Conservation (phyloP, 2,888 invertebrate species). For the Steinernema carpocapsae region DNA sequence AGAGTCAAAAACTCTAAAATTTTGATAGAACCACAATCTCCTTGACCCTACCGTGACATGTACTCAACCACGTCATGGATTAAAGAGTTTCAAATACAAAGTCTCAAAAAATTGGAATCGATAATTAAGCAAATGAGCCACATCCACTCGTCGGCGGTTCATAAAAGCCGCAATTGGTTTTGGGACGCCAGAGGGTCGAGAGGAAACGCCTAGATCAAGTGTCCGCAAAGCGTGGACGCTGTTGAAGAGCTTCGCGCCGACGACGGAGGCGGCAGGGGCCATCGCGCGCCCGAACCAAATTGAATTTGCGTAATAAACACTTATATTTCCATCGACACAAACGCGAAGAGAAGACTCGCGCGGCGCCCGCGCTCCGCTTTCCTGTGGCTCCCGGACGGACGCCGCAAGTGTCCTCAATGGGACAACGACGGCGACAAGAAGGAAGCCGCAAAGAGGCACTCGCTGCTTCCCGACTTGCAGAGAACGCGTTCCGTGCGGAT, state of each 20-base stretch:
- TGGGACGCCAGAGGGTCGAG: constrained; percentile 5
- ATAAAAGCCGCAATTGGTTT: constrained; percentile 3
- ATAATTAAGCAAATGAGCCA: too few relatives aligned
- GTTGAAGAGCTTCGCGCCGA: background rate
- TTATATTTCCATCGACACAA: constrained; percentile 32
- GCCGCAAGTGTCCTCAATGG: too few relatives aligned
- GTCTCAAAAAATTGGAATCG: too few relatives aligned
- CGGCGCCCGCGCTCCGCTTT: background rate
- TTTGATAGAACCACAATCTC: too few relatives aligned
- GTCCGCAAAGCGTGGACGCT: background rate
- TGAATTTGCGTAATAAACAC: constrained; percentile 32
- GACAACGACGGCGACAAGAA: background rate
- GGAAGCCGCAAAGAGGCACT: constrained; percentile 14
- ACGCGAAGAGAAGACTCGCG: constrained; percentile 25
- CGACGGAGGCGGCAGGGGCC: background rate
- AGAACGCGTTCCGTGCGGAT: background rate
- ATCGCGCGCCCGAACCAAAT: constrained; percentile 22
- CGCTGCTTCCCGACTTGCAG: background rate
- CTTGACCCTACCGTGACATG: too few relatives aligned
- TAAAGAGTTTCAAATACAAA: too few relatives aligned
- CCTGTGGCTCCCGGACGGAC: too few relatives aligned
- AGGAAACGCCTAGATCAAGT: background rate
- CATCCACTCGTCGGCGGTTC: background rate
- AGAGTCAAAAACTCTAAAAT: too few relatives aligned
- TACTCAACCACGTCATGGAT: too few relatives aligned